A percentile compares a stretch with the other conserved stretches of the same genome.
Evolutionary conservation across 2,888 invertebrate species (phyloP).

Genomic region (Iselma pallidipennis): DNA sequence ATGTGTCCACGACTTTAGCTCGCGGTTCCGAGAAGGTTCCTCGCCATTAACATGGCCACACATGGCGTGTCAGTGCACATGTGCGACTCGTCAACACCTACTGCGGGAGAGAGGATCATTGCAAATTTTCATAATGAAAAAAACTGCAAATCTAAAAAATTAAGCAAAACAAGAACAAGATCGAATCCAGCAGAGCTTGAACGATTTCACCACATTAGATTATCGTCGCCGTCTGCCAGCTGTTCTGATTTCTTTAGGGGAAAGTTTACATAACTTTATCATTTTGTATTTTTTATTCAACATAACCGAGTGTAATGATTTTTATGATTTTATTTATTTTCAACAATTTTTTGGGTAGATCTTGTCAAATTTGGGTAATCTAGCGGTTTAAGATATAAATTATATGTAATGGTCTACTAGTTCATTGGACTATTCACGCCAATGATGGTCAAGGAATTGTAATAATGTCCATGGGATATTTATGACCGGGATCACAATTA

Average conservation of each 20-base stretch:
- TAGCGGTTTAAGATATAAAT: neutral
- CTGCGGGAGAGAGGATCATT: neutral
- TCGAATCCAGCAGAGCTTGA: conserved; percentile 6
- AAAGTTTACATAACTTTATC: neutral
- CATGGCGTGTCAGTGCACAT: conserved; percentile 26
- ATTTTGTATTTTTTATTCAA: neutral
- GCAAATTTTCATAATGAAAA: neutral
- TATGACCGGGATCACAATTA: conserved; percentile 11
- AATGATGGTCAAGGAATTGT: conserved; percentile 9
- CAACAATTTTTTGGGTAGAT: neutral
- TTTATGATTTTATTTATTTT: neutral
- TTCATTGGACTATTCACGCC: conserved; percentile 4
- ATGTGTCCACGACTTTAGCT: conserved; percentile 17
- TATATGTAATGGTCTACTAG: neutral
- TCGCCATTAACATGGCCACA: conserved; percentile 23
- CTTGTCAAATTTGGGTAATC: neutral
- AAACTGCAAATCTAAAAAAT: neutral
- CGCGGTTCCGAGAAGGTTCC: conserved; percentile 28
- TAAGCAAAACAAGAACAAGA: neutral
- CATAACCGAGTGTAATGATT: neutral
- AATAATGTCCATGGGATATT: conserved; percentile 11
- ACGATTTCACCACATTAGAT: conserved; percentile 20
- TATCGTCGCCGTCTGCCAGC: conserved; percentile 10
- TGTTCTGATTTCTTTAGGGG: conserved; percentile 10
- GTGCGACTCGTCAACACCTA: conserved; percentile 6